Evolutionary conservation across 1,140 invertebrate genomes (phyloP).

Genomic region (Dryas iulia): DNA sequence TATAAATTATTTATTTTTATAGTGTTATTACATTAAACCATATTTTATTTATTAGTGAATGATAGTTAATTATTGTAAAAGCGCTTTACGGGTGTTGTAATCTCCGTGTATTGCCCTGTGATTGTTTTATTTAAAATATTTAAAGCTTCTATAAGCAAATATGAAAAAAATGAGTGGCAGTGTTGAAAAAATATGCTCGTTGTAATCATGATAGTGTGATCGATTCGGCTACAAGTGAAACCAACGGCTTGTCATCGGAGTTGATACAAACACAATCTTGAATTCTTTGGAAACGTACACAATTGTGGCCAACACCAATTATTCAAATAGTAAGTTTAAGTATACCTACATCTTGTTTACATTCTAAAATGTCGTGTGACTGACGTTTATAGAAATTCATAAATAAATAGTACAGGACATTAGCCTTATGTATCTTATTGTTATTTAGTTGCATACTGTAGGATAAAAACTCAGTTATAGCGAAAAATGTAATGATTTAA

Average conservation of each 20-base stretch:
- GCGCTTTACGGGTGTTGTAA: slow-evolving; percentile 70
- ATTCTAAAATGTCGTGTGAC: background rate
- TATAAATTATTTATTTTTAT: slow-evolving; percentile 79
- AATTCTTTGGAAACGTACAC: slow-evolving; percentile 68
- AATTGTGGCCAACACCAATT: slow-evolving; percentile 69
- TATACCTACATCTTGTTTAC: slow-evolving; percentile 22
- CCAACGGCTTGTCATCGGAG: slow-evolving; percentile 59
- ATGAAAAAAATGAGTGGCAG: slow-evolving; percentile 64
- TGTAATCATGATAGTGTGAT: slow-evolving; percentile 59
- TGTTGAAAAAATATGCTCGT: slow-evolving; percentile 55
- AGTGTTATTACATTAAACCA: slow-evolving; percentile 74
- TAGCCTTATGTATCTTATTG: background rate
- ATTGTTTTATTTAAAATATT: slow-evolving; percentile 77
- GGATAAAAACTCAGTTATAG: background rate
- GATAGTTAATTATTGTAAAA: slow-evolving; percentile 76
- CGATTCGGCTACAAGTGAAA: slow-evolving; percentile 61
- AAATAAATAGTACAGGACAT: background rate
- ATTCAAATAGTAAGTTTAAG: slow-evolving; percentile 73
- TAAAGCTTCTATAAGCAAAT: slow-evolving; percentile 59
- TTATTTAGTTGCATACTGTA: background rate
- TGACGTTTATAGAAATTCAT: background rate
- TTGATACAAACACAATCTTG: slow-evolving; percentile 58
- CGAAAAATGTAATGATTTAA: background rate
- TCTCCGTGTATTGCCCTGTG: slow-evolving; percentile 73
- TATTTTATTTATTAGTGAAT: slow-evolving; percentile 80